Evolutionary conservation across 2,888 invertebrate species (phyloP), one percentile per base, ranked within the genome.

Genomic region (Drosophila leonis): DNA sequence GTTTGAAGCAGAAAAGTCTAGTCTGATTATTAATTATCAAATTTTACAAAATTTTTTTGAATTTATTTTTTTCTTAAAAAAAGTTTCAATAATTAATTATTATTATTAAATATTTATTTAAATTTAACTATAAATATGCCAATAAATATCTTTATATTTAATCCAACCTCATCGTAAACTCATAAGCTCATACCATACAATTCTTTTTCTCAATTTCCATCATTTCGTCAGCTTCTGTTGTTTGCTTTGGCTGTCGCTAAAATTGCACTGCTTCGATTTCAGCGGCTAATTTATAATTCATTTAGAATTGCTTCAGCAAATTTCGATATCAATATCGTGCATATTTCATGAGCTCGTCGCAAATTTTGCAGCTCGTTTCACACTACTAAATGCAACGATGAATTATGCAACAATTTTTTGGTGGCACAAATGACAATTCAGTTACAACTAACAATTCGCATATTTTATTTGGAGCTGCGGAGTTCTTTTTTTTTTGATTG

Each of bases 241-340:
- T 49, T 31, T 42, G 29, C 35, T 37, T 41, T 46, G 15, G 24
- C 44, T 55, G 29, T 42, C 46, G 24, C 37, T 54, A 27, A n/a
- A 37, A 74, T 54, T 75, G 54, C 54, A 24, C 4, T 24, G 29
- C 60, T 49, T 42, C 35, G 20, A 48, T 52, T 12, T 12, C 20
- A 65, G 46, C 54, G 48, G 64, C 51, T 57, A 60, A 82, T 86
- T 86, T 75, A 83, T 80, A 88, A 86, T 90, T 88, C 87, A 86
- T 81, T 87, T 72, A 67, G 66, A 73, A 66, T 74, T 76, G 64
- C 66, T 72, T 82, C 56, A 49, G 63, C 76, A 37, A 72, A 82
- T 74, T 76, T 67, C 54, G 51, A 69, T 55, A 77, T 74, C 75
- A 73, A 73, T 79, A 74, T 76, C 67, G 54, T 89, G 89, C 75